phyloP scores from a whole-genome alignment of 2,797 vertebrate species.

The Microctenopoma stevenorrisi region DNA sequence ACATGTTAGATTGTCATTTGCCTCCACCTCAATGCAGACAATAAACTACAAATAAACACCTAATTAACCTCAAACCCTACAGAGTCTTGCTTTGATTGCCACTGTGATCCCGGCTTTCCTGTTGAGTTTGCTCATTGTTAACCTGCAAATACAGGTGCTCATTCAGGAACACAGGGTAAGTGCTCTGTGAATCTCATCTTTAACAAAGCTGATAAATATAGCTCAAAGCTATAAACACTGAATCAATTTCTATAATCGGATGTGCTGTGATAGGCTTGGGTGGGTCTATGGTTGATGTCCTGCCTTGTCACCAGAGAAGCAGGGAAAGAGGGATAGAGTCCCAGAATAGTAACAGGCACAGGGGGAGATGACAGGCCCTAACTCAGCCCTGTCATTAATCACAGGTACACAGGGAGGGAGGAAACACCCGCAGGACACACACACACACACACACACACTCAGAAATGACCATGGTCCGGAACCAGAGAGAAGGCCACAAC shows the following conservation, averaged over 20 bases:
- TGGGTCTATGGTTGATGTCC: slow-evolving; percentile 70
- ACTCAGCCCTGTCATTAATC: slow-evolving; percentile 82
- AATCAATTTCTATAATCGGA: slow-evolving; percentile 55
- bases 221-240: slow-evolving; percentile 58
- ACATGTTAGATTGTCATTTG: not conserved
- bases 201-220: slow-evolving; percentile 32
- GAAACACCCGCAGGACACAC: slow-evolving; percentile 75
- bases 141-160: slow-evolving; percentile 44
- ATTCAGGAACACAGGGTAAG: slow-evolving; percentile 9
- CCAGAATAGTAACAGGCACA: slow-evolving; percentile 77
- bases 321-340: slow-evolving; percentile 59
- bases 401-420: slow-evolving; percentile 77
- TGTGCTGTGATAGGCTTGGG: slow-evolving; percentile 57
- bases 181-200: slow-evolving; percentile 35
- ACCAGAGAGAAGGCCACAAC: slow-evolving; percentile 35
- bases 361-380: slow-evolving; percentile 76
- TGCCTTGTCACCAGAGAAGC: slow-evolving; percentile 69
- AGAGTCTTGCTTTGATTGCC: slow-evolving; percentile 41
- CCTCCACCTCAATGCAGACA: slow-evolving; percentile 38
- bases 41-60: slow-evolving; percentile 28
- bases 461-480: slow-evolving; percentile 62
- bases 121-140: slow-evolving; percentile 24
- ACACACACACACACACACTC: slow-evolving; percentile 30
- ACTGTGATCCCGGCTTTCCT: slow-evolving; percentile 34
- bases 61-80: slow-evolving; percentile 45